Evolutionary conservation across 2,113 vertebrate species (phyloP), one percentile per base, ranked within the genome.

Genomic region (Theristicus caerulescens): DNA sequence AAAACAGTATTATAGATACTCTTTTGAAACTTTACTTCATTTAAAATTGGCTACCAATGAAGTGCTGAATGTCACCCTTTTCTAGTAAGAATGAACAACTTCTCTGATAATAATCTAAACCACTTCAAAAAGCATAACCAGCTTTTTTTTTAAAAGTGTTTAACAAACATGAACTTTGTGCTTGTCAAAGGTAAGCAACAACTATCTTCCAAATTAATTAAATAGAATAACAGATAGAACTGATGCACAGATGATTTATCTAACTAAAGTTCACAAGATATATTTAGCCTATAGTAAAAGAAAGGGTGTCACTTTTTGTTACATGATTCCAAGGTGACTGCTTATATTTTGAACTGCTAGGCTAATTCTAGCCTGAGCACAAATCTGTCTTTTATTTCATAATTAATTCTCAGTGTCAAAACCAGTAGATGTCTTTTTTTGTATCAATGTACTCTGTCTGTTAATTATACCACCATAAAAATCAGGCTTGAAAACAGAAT

Each of bases 81-180:
- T 96, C 94, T 94, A 97, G 73, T 92, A 97, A 98, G 98, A 99
- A 99, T 98, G 98, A 98, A 98, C 98, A 98, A 99, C 98, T 99
- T 98, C 97, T 98, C 97, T 98, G 99, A 99, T 99, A 99, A 98
- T 98, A 97, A 99, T 99, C 99, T 98, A 97, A 98, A 98, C 96
- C 90, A 92, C 88, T 72, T 69, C 17, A 92, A 96, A 94, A 96
- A 74, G 69, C 46, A 87, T 66, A 94, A 69, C 34, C 65, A 42
- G 40, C 16, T 81, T 69, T 76, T 74, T 57, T 58, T 38, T 73
- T 58, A 88, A 92, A 98, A 98, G 97, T 98, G 98, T 98, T 99
- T 98, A 98, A 98, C 97, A 98, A 98, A 98, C 97, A 98, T 38
- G 64, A 97, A 97, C 85, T 96, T 89, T 82, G 80, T 66, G 71